Evolutionary conservation across 2,113 vertebrate species (phyloP).

Genomic region (Ondatra zibethicus): DNA sequence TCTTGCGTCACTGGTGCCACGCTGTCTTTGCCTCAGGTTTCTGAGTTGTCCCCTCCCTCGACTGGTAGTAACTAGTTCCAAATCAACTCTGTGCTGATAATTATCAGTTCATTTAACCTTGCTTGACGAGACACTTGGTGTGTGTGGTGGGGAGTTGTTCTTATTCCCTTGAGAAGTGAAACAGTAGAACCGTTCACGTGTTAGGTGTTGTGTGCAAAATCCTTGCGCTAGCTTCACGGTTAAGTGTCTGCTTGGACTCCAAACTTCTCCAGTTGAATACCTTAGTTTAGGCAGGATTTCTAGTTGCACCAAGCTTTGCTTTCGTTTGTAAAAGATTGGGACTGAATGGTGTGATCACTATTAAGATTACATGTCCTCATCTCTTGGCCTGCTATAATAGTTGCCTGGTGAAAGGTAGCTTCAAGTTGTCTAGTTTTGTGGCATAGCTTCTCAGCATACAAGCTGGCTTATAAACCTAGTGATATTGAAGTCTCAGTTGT

Average conservation of each 20-base stretch:
- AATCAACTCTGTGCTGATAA: background rate
- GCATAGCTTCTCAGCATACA: background rate
- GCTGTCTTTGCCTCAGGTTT: background rate
- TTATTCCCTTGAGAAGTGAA: background rate
- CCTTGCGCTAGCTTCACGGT: background rate
- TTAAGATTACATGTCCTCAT: background rate
- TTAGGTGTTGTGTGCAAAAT: background rate
- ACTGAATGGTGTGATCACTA: background rate
- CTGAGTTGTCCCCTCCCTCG: constrained; percentile 5
- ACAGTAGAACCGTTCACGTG: background rate
- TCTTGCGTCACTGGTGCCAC: background rate
- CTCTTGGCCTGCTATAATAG: background rate
- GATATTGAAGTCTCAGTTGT: background rate
- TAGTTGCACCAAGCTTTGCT: background rate
- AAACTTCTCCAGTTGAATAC: background rate
- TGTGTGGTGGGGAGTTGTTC: background rate
- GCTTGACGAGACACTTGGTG: background rate
- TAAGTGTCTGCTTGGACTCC: background rate
- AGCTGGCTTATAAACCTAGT: background rate
- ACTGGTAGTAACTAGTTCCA: background rate
- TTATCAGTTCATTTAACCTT: background rate
- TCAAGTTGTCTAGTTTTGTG: background rate
- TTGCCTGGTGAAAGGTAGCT: background rate
- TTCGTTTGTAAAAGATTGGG: background rate
- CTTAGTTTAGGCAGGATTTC: background rate